Base-by-base conservation (phyloP, 2,797 vertebrate species). In the Phyllotis vaccarum region DNA sequence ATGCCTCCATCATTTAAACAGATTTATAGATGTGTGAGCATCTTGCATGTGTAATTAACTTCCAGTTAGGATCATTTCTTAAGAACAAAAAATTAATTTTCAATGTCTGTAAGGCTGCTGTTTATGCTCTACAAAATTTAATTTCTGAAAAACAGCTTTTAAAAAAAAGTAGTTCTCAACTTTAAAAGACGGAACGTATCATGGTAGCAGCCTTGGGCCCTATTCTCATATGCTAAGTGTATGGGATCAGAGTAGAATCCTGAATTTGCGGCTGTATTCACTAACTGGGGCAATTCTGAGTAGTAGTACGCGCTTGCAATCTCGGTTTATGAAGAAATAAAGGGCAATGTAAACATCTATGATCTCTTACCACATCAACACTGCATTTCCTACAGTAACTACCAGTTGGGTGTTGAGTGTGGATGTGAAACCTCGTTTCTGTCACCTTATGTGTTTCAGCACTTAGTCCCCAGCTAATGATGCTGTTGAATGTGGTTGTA, bases 41-140 rank as follows among this genome's bases (percentile, higher is more conserved):
- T 37, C 62, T 80, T 94, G 91, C 64, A 58, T 24, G 58, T 90
- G 70, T 80, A 89, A 96, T 92, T 93, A 89, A 86, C 81, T 43
- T 87, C 34, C 62, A 74, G 31, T 76, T 40, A 90, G 70, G 54
- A 46, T 54, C 40, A 89, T 88, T 64, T 92, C 90, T 68, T 85
- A 94, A 86, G 58, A 37, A 92, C 66, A 86, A 88, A 80, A 82
- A 2, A 80, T 43, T 43, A 29, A 56, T 91, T 97, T 96, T 72
- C 93, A 91, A 5, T 17, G 64, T 40, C 93, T 72, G 54, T 52
- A 82, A 87, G 58, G 40, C 58, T 88, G 21, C 37, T 70, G 54
- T 49, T 88, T 87, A 80, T 62, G 80, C 87, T 22, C 27, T 68
- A 80, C 89, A 83, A 68, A 94, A 62, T 49, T 31, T 89, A 72